Conservation (phyloP, 2,888 invertebrate genomes). For the Chorisops tibialis region DNA sequence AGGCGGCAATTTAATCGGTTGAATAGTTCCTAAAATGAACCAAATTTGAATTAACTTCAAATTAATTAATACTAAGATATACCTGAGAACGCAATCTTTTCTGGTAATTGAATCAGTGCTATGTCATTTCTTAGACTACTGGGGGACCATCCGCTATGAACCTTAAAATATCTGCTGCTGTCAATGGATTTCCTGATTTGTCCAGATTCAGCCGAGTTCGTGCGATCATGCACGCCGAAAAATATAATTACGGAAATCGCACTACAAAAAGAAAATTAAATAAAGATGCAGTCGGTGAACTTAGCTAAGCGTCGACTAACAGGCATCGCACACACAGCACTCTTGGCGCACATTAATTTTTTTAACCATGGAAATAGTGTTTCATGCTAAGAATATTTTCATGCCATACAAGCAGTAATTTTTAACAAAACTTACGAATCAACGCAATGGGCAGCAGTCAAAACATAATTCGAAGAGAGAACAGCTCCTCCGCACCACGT, state of each 20-base stretch:
- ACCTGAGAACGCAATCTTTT: conserved; percentile 18
- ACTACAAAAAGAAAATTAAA: conserved; percentile 16
- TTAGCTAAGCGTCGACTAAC: not conserved
- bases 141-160: conserved; percentile 12
- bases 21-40: not conserved
- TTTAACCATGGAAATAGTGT: no score
- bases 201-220: not conserved
- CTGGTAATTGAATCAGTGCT: conserved; percentile 24
- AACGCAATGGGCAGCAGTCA: conserved; percentile 37
- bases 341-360: no score
- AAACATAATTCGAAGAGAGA: conserved; percentile 39
- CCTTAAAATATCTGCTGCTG: conserved; percentile 7
- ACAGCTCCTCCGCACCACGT: conserved; percentile 45
- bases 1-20: not conserved
- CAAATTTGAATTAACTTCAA: not conserved
- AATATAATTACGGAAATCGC: conserved; percentile 8
- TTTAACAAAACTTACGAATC: conserved; percentile 2
- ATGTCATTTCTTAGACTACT: conserved; percentile 19
- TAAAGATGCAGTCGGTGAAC: not conserved
- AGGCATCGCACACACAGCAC: not conserved
- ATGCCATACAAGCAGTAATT: no score
- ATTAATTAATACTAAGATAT: not conserved
- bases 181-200: not conserved
- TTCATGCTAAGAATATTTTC: no score
- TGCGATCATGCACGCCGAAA: conserved; percentile 28